Base-by-base conservation (phyloP, 2,113 vertebrate species). In the Hippopotamus amphibius region DNA sequence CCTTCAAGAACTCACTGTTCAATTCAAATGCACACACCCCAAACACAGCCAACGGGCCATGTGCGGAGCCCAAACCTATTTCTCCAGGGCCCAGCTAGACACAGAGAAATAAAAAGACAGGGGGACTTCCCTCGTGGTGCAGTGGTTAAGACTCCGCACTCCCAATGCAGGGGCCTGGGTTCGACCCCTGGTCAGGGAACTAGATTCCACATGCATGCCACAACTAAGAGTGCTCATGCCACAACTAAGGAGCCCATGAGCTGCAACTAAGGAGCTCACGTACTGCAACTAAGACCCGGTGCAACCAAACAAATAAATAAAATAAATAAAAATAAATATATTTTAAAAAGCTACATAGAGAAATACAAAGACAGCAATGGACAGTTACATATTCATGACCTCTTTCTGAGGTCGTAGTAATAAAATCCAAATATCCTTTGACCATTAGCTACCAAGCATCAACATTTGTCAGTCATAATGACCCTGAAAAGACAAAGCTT, bases 401-500 rank as follows among this genome's bases (percentile, higher is more conserved):
- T 90, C 50, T 82, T 82, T 92, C 43, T 72, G 37, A 76, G 76
- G 22, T 66, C 11, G 1, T 30, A 57, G 61, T 37, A 82, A 46
- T 53, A 82, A 66, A 85, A 90, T 53, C 43, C 71, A 69, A 83
- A 61, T 65, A 85, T 9, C 3, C 66, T 81, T 86, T n/a, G 59
- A 90, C 96, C 81, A 77, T 37, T 28, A 79, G 83, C 76, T 66
- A 88, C 2, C 1, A 93, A 88, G 72, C 53, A 92, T 96, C 46
- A 90, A 65, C 79, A 77, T 82, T 66, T 57, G 79, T 59, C 22
- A 2, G 46, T 80, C 65, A 59, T 30, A 87, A 63, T 80, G 61
- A 80, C 57, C 71, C 66, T 79, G 12, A 83, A 94, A 88, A 92
- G 55, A 93, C 30, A 96, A 97, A 92, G 26, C 68, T 91, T 82